phyloP scores from a whole-genome alignment of 1,140 invertebrate species.

The Asobara japonica region DNA sequence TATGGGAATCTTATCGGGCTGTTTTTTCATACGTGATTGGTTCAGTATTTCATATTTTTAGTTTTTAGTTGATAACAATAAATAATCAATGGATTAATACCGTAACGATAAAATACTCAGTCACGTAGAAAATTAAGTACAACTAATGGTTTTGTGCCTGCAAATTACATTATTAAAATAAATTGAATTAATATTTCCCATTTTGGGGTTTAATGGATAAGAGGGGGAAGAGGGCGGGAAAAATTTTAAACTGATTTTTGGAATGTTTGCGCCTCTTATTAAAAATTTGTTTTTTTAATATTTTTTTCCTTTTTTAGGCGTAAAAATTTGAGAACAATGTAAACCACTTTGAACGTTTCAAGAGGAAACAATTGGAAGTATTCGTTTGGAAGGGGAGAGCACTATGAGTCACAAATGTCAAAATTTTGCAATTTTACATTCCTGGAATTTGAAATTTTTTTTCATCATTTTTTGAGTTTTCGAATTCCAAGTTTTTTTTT shows the following conservation, averaged over 20 bases:
- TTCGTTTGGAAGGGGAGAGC: too few relatives aligned
- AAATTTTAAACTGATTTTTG: not conserved
- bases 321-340: not conserved
- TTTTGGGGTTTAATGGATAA: too few relatives aligned
- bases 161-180: not conserved
- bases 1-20: too few relatives aligned
- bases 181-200: too few relatives aligned
- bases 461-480: too few relatives aligned
- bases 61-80: not conserved
- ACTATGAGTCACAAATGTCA: too few relatives aligned
- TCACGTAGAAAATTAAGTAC: slow-evolving; percentile 9
- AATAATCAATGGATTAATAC: slow-evolving; percentile 5
- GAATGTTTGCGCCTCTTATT: not conserved
- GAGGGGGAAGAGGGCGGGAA: not conserved
- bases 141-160: slow-evolving; percentile 6
- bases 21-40: too few relatives aligned
- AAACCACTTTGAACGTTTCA: not conserved
- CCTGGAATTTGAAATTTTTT: too few relatives aligned
- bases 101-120: not conserved
- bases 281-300: not conserved
- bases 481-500: too few relatives aligned
- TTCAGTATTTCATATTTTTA: not conserved
- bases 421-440: too few relatives aligned
- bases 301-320: not conserved
- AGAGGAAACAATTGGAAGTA: not conserved